Conservation (phyloP, 1,140 invertebrate species). For the Steinernema khuongi region DNA sequence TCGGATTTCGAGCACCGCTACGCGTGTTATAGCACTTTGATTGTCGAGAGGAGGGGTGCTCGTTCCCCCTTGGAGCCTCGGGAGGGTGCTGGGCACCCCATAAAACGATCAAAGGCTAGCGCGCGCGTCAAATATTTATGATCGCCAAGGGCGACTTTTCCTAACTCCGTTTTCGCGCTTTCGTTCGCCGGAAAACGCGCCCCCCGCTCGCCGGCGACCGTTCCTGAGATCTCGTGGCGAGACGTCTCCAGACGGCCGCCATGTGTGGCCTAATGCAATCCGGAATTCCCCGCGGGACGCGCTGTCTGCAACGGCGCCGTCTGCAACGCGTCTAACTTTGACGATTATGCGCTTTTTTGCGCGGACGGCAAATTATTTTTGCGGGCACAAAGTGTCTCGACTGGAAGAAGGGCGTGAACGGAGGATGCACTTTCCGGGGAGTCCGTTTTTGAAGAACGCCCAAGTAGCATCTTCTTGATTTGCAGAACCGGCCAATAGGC, state of each 20-base stretch:
- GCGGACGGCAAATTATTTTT: neutral
- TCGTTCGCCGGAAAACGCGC: neutral
- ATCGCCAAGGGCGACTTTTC: neutral
- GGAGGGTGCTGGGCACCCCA: neutral
- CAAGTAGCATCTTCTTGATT: too few relatives aligned
- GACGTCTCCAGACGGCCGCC: too few relatives aligned
- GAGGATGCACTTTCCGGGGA: too few relatives aligned
- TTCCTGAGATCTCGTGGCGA: too few relatives aligned
- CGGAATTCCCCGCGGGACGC: neutral
- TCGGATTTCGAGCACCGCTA: neutral
- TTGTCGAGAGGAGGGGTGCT: neutral
- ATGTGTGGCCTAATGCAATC: slow-evolving; percentile 14
- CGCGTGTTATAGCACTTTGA: slow-evolving; percentile 9
- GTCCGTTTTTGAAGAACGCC: too few relatives aligned
- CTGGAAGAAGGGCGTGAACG: too few relatives aligned
- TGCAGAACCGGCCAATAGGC: too few relatives aligned
- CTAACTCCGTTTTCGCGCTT: neutral
- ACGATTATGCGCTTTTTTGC: slow-evolving; percentile 10
- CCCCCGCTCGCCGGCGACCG: too few relatives aligned
- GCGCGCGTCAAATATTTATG: neutral
- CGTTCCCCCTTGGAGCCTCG: neutral
- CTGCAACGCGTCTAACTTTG: neutral
- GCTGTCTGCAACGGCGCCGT: neutral
- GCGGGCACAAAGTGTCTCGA: neutral
- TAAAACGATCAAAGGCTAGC: slow-evolving; percentile 14